Evolutionary conservation across 1,140 invertebrate species (phyloP), one percentile per base, ranked within the genome.

Genomic region (Drosophila repleta): DNA sequence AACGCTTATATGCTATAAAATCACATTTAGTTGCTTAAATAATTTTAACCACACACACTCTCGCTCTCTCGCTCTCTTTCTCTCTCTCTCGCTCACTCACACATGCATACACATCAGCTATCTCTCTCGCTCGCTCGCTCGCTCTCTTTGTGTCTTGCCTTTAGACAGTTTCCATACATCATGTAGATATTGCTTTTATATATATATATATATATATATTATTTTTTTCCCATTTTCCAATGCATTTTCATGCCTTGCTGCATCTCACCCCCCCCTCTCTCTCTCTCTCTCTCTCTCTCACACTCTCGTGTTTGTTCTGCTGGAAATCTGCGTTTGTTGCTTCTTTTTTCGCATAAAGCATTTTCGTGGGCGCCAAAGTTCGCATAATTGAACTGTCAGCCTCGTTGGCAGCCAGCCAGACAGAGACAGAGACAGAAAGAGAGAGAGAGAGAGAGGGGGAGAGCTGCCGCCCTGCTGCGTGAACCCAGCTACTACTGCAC

Each of bases 11-110:
- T 74, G 64, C 90, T 91, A 90, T 79, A 90, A 89, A 91, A 91
- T 91, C 87, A 91, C 90, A 91, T 91, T 91, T 90, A 91, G 90
- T 91, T 91, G 83, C 90, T 91, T 91, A 91, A 85, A 90, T 81
- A 90, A 84, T 73, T 79, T 75, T 85, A 84, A 75, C 55, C 56
- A 55, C 62, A 43, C 13, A 17, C 39, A 15, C 39, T 15, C 17
- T 18, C 17, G 3, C 5, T 17, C 39, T 41, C 39, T 35, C 21
- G 41, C 17, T 20, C 17, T 18, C 17, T 11, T 1, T 17, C 39
- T 41, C 39, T 35, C 21, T 51, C 17, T 20, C n/a, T 39, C 13
- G n/a, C n/a, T 51, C 48, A 46, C 74, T 35, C 32, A 64, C 74
- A 66, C 70, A 62, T 58, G 10, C 60, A 39, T 49, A 49, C 60